Percentiles rank a stretch among this genome's conserved stretches.
phyloP scores from a whole-genome alignment of 35 echinoderm and acorn worm species.

The Stichopus chloronotus region DNA sequence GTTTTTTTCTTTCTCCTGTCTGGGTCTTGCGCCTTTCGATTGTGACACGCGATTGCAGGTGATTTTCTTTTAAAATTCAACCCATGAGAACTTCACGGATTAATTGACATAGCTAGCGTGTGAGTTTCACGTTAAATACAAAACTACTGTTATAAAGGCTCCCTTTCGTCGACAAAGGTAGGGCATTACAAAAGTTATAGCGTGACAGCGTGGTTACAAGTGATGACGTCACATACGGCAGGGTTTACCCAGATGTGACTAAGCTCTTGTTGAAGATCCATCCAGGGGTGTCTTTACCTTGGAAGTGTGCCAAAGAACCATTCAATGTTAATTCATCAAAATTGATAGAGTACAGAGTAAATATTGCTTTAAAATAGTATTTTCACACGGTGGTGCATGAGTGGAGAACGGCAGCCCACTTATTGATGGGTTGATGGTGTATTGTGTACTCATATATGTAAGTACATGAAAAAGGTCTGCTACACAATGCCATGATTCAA shows the following conservation, averaged over 20 bases:
- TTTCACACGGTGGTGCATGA: slow-evolving; percentile 30
- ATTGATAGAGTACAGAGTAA: slow-evolving; percentile 36
- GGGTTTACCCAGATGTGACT: slow-evolving; percentile 34
- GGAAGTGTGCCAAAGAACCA: slow-evolving; percentile 12
- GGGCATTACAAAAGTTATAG: neutral
- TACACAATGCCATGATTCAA: too few species aligned
- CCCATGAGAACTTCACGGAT: too few species aligned
- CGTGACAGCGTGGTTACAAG: neutral
- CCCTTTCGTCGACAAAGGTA: neutral
- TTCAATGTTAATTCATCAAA: slow-evolving; percentile 40
- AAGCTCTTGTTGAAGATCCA: slow-evolving; percentile 25
- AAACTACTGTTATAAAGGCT: neutral
- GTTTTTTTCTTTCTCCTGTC: too few species aligned
- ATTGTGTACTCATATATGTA: neutral
- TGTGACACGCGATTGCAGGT: too few species aligned
- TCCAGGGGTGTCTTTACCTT: slow-evolving; percentile 41
- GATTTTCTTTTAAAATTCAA: too few species aligned
- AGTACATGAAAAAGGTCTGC: too few species aligned
- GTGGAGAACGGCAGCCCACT: neutral
- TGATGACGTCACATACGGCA: neutral
- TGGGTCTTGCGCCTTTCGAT: too few species aligned
- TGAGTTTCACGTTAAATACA: neutral
- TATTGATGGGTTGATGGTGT: neutral
- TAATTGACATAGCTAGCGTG: neutral
- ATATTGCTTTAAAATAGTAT: slow-evolving; percentile 45